Evolutionary conservation across 2,797 vertebrate species (phyloP).

Genomic region (Etheostoma nigrum): DNA sequence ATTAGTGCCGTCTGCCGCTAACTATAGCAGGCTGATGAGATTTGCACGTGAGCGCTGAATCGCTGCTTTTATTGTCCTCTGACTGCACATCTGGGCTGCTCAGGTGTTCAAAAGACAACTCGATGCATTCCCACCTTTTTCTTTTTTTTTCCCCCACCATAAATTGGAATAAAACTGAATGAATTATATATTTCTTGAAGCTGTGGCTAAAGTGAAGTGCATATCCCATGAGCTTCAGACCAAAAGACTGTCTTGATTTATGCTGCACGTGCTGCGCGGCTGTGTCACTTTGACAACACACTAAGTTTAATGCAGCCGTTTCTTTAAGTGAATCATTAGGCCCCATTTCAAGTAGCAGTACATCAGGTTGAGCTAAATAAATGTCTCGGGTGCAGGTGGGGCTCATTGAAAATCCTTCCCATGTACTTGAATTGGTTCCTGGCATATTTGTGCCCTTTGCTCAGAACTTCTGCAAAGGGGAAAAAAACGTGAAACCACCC

Average conservation of each 20-base stretch:
- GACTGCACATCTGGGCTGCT: constrained; percentile 90
- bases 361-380: constrained; percentile 67
- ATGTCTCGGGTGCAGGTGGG: constrained; percentile 71
- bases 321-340: constrained; percentile 70
- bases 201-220: constrained; percentile 3
- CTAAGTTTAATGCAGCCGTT: constrained; percentile 50
- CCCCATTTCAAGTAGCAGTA: constrained; percentile 65
- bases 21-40: constrained; percentile 89
- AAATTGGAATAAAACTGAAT: constrained; percentile 46
- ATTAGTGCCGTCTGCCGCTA: constrained; percentile 94
- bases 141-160: constrained; percentile 47
- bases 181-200: constrained; percentile 44
- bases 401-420: constrained; percentile 60
- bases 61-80: constrained; percentile 85
- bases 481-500: constrained; percentile 21
- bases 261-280: constrained; percentile 50
- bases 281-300: constrained; percentile 59
- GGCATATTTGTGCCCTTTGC: constrained; percentile 67
- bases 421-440: constrained; percentile 66
- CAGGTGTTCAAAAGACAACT: constrained; percentile 89
- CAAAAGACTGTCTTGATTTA: constrained; percentile 53
- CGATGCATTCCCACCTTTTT: constrained; percentile 36
- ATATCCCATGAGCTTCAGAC: constrained; percentile 19
- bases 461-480: constrained; percentile 48
- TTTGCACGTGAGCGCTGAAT: constrained; percentile 92